A percentile compares a stretch with the other conserved stretches of the same genome.
phyloP scores from a whole-genome alignment of 1,140 invertebrate genomes.

The Littorina saxatilis region DNA sequence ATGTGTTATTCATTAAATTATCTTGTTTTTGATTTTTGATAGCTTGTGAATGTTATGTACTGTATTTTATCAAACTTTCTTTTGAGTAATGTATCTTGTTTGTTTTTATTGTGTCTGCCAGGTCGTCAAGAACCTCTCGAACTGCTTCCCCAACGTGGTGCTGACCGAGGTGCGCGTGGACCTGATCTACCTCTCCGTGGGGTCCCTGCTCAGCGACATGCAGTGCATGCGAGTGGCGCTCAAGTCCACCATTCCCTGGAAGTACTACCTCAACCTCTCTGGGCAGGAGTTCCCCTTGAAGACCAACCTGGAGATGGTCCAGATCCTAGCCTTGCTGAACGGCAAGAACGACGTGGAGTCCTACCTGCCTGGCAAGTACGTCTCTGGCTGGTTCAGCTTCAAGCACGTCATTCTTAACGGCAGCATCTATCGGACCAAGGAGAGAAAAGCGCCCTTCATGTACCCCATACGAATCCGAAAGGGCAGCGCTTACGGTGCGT shows the following conservation, averaged over 20 bases:
- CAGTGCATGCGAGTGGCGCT: slow-evolving; percentile 44
- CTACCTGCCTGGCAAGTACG: neutral
- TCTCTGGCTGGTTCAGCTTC: neutral
- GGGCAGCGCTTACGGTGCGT: slow-evolving; percentile 59
- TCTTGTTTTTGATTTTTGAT: too few relatives aligned
- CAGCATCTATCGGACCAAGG: neutral
- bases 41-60: too few relatives aligned
- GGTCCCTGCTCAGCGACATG: slow-evolving; percentile 54
- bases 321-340: slow-evolving; percentile 5
- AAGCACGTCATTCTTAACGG: neutral
- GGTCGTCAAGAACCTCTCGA: slow-evolving; percentile 47
- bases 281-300: slow-evolving; percentile 69
- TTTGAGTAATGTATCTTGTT: too few relatives aligned
- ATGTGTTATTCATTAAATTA: too few relatives aligned
- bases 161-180: slow-evolving; percentile 46
- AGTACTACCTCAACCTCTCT: slow-evolving; percentile 70
- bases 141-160: slow-evolving; percentile 65
- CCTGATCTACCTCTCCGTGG: slow-evolving; percentile 53
- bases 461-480: slow-evolving; percentile 54
- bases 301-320: slow-evolving; percentile 67
- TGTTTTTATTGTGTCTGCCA: too few relatives aligned
- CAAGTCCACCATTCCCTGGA: slow-evolving; percentile 56
- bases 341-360: slow-evolving; percentile 28
- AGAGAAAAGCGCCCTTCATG: neutral
- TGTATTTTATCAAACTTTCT: too few relatives aligned